Conservation (phyloP, 2,888 invertebrate genomes). For the Serrognathus titanus region DNA sequence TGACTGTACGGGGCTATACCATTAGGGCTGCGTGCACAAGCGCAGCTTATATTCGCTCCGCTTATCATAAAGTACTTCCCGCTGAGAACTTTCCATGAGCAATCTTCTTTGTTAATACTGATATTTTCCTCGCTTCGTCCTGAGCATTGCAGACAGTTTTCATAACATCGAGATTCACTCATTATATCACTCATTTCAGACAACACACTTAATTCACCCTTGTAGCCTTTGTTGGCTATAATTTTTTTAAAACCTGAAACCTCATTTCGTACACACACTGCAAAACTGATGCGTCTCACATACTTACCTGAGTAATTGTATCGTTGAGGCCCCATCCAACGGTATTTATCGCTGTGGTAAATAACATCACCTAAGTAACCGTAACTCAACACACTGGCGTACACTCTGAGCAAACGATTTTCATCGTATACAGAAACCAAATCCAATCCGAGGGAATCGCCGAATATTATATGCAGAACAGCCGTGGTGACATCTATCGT, state of each 20-base stretch:
- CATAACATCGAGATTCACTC: slow-evolving; percentile 42
- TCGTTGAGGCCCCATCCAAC: slow-evolving; percentile 83
- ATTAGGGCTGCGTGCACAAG: slow-evolving; percentile 68
- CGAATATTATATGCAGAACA: slow-evolving; percentile 77
- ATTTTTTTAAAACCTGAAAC: slow-evolving; percentile 59
- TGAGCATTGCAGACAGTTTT: slow-evolving; percentile 51
- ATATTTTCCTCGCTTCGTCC: slow-evolving; percentile 22
- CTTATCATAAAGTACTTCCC: slow-evolving; percentile 77
- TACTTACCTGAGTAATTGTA: slow-evolving; percentile 71
- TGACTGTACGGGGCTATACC: slow-evolving; percentile 78
- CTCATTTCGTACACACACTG: neutral
- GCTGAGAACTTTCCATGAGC: slow-evolving; percentile 57
- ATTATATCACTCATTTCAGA: slow-evolving; percentile 3
- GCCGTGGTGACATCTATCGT: slow-evolving; percentile 76
- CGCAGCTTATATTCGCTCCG: slow-evolving; percentile 73
- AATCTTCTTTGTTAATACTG: slow-evolving; percentile 18
- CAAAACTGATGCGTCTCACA: neutral
- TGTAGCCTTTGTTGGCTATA: slow-evolving; percentile 60
- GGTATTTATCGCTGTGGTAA: slow-evolving; percentile 71
- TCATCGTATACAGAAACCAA: slow-evolving; percentile 69
- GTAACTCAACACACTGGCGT: slow-evolving; percentile 76
- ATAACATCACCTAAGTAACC: slow-evolving; percentile 84
- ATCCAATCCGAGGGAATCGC: slow-evolving; percentile 70
- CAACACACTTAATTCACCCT: slow-evolving; percentile 58
- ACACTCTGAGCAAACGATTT: slow-evolving; percentile 60